Base-by-base conservation (phyloP, 2,113 vertebrate species). In the Sinocyclocheilus maitianheensis region DNA sequence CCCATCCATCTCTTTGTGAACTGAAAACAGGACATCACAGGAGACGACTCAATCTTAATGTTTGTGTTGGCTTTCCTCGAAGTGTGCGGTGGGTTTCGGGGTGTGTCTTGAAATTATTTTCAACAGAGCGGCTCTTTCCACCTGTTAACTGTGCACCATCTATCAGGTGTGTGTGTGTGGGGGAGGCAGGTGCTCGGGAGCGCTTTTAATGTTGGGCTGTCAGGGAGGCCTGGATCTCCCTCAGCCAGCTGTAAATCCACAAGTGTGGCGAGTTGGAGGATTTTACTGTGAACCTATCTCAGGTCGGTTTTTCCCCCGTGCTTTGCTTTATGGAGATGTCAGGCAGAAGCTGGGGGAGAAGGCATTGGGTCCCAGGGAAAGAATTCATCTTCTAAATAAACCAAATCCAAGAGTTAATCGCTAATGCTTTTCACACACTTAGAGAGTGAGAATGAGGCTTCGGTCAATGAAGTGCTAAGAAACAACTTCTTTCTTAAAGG, bases 301-400 rank as follows among this genome's bases (percentile, higher is more conserved):
- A 71, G 87, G 88, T 89, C 76, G 87, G 85, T 79, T 69, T 85
- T 89, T 37, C 71, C 88, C 84, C 6, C 76, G 58, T 40, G 37
- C 30, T 77, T 63, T 87, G 84, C 83, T 92, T 93, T 92, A 92
- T 92, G 88, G 84, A 88, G 89, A 89, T 72, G 84, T 91, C 89
- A 89, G 76, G 37, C 60, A 74, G 51, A 60, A 87, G 71, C 83
- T 84, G 71, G n/a, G 67, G 75, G 84, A 91, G 86, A 87, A 85
- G 88, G 71, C 46, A 14, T 20, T 75, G 85, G 71, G 83, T 91
- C 84, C 90, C 85, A 1, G 24, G 78, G 88, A 91, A 90, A 85
- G 78, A 89, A 91, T 91, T 82, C 80, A 90, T 92, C 89, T 88
- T 87, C 43, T 77, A 85, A 89, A 90, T 89, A 83, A 91, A 88